Base-by-base conservation (phyloP, 2,113 vertebrate species). In the Orycteropus afer region DNA sequence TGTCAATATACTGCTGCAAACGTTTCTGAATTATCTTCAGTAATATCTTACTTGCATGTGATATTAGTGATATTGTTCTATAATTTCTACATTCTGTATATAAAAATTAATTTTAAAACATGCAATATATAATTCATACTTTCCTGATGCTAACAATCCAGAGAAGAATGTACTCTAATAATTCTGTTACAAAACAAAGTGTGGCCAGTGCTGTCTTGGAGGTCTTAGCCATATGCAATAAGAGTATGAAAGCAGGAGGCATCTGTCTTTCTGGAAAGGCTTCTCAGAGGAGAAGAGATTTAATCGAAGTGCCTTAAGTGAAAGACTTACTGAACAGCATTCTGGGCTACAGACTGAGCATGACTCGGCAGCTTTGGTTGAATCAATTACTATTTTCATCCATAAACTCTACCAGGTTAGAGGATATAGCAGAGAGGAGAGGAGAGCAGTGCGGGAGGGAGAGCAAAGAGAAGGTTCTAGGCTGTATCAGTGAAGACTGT, bases 101-200 rank as follows among this genome's bases (percentile, higher is more conserved):
- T 73, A 69, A 29, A 63, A 76, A 63, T 2, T 80, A 90, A 85
- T 67, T 92, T 90, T 65, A 92, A 87, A 86, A 32, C 84, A n/a
- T 93, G 37, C 59, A 45, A 74, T 45, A n/a, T 6, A 4, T 42
- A 92, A 51, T 47, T 90, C 8, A n/a, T 90, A 12, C 25, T 88
- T 84, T 94, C 4, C 4, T 63, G n/a, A 12, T 65, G 23, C 40
- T 87, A 84, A 47, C 23, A 84, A 78, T 80, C 20, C 11, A 90
- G 63, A 78, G 23, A 22, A 69, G 13, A 90, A 93, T 15, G n/a
- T 32, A 86, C 8, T 82, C 42, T 47, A 51, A 80, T 82, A 93
- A 93, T 47, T 80, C 23, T 73, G 57, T 69, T 77, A 34, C 3
- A 89, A 77, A 87, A 47, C 27, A 25, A 76, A 86, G 17, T 53